A percentile compares a stretch with the other conserved stretches of the same genome.
phyloP scores from a whole-genome alignment of 2,888 invertebrate species.

The Tipula helvola region DNA sequence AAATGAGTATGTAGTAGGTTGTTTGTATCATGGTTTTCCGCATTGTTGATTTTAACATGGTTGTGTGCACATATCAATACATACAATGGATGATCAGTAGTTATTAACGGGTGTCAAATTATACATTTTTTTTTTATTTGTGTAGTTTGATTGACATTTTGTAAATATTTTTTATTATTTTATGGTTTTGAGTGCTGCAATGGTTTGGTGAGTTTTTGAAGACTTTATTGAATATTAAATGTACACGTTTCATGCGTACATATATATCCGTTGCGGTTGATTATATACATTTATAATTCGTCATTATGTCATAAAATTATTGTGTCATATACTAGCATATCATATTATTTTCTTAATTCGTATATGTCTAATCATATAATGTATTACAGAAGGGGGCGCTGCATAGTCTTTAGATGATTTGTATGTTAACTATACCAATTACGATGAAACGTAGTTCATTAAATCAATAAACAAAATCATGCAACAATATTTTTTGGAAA shows the following conservation, averaged over 20 bases:
- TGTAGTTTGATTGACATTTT: neutral
- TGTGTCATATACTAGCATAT: neutral
- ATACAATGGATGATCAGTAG: neutral
- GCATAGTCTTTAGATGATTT: neutral
- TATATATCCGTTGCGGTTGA: neutral
- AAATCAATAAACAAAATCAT: neutral
- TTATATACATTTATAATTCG: neutral
- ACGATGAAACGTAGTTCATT: neutral
- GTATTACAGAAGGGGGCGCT: no score
- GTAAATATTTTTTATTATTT: neutral
- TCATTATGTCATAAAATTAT: neutral
- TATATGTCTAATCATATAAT: no score
- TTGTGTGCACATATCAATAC: neutral
- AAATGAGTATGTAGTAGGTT: no score
- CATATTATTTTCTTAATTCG: no score
- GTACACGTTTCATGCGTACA: neutral
- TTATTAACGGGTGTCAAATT: neutral
- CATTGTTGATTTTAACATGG: neutral
- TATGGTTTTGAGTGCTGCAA: neutral
- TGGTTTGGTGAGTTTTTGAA: neutral
- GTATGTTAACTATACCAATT: neutral
- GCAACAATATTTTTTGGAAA: neutral
- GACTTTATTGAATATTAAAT: neutral
- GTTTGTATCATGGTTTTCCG: neutral
- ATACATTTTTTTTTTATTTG: neutral